These are phyloP conservation scores for Pseudoatta argentina DNA, from an alignment of 1,140 invertebrate genomes.

Conservation along the genomic window DNA sequence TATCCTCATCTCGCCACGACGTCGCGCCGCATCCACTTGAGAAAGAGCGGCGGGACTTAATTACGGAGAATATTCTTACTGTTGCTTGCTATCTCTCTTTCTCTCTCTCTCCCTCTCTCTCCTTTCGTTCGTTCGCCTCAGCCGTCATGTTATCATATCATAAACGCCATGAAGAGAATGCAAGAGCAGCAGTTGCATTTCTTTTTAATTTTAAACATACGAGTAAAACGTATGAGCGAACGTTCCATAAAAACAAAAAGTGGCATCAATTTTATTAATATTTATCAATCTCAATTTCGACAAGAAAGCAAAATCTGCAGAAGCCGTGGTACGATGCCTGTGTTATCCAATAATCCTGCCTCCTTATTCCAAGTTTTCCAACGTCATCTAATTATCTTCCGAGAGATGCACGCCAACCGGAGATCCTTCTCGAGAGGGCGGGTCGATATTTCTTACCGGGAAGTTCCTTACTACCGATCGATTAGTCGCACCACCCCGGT, in stretches of 20 bases:
- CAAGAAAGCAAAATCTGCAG: background rate
- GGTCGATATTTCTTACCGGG: slow-evolving; percentile 38
- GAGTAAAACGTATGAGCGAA: slow-evolving; percentile 14
- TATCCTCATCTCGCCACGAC: too few relatives aligned
- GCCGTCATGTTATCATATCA: slow-evolving; percentile 33
- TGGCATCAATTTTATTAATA: slow-evolving; percentile 2
- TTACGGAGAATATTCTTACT: too few relatives aligned
- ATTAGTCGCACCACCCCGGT: slow-evolving; percentile 51
- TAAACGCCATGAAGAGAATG: slow-evolving; percentile 44
- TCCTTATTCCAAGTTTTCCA: background rate
- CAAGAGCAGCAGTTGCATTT: slow-evolving; percentile 31
- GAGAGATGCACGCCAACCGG: background rate
- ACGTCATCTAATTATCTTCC: slow-evolving; percentile 35
- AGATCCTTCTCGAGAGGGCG: slow-evolving; percentile 27
- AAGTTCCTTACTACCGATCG: slow-evolving; percentile 64
- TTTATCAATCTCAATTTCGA: background rate
- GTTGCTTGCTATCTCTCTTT: too few relatives aligned
- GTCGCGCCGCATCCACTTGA: too few relatives aligned
- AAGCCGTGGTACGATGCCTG: background rate
- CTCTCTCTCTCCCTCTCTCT: background rate
- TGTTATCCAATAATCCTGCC: slow-evolving; percentile 28
- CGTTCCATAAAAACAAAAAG: background rate
- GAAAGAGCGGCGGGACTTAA: too few relatives aligned
- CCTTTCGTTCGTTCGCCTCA: slow-evolving; percentile 9
- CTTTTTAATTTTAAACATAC: slow-evolving; percentile 35